A percentile compares a stretch with the other conserved stretches of the same genome.
Evolutionary conservation across 1,140 invertebrate species (phyloP).

Genomic region (Trachymyrmex septentrionalis): DNA sequence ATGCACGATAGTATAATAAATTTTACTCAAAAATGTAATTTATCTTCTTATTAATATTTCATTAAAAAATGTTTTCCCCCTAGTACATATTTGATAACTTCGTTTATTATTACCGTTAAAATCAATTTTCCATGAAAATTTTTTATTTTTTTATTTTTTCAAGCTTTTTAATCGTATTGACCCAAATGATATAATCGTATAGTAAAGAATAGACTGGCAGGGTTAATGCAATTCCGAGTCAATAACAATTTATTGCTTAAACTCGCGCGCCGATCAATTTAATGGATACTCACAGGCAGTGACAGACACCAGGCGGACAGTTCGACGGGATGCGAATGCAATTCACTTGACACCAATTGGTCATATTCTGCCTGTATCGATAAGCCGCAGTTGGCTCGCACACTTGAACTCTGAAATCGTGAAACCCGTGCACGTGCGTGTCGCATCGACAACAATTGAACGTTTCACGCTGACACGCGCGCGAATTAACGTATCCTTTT

Average conservation of each 20-base stretch:
- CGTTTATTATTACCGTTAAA: no score
- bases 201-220: no score
- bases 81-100: no score
- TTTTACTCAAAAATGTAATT: no score
- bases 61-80: no score
- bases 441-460: neutral
- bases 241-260: neutral
- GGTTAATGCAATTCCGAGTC: constrained; percentile 6
- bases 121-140: no score
- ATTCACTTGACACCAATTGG: constrained; percentile 93
- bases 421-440: neutral
- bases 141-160: no score
- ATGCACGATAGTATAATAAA: no score
- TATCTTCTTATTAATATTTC: no score
- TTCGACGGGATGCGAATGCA: constrained; percentile 94
- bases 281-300: constrained; percentile 92
- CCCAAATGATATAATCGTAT: no score
- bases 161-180: no score
- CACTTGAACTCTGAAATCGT: constrained; percentile 90
- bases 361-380: constrained; percentile 90
- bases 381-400: constrained; percentile 89
- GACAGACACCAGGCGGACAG: constrained; percentile 91
- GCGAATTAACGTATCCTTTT: no score
- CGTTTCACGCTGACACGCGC: neutral
- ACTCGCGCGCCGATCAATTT: constrained; percentile 9